These are phyloP conservation scores for Brachionus plicatilis DNA, from an alignment of 1,140 invertebrate genomes.

Conservation along the genomic window DNA sequence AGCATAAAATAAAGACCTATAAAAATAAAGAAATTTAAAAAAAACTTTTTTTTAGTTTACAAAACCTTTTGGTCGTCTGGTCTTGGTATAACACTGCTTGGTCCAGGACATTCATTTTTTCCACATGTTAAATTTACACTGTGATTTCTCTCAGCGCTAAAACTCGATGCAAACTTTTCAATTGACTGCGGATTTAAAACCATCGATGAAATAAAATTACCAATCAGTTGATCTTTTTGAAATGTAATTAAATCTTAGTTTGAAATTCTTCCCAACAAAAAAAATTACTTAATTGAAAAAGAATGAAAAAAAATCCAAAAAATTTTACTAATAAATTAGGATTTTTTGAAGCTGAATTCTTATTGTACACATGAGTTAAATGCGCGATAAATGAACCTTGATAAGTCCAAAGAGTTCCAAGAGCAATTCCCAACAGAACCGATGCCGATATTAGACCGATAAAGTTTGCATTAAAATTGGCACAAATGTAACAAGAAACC, in stretches of 20 bases:
- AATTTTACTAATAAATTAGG: constrained; percentile 11
- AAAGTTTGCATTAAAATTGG: not conserved
- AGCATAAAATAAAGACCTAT: not conserved
- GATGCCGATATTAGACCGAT: not conserved
- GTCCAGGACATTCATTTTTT: not conserved
- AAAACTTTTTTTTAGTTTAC: too few relatives aligned
- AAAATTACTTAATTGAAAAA: constrained; percentile 38
- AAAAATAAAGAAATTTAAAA: not conserved
- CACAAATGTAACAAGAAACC: not conserved
- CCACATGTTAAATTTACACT: not conserved
- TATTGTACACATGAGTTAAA: not conserved
- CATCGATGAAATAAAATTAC: constrained; percentile 16
- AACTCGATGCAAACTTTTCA: not conserved
- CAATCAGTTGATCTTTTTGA: constrained; percentile 15
- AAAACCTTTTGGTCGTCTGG: not conserved
- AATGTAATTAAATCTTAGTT: not conserved
- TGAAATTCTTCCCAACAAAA: not conserved
- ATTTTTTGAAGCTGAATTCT: not conserved
- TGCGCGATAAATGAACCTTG: not conserved
- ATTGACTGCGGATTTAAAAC: not conserved
- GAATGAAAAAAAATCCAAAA: constrained; percentile 25
- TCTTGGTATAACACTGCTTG: not conserved
- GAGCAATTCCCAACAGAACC: not conserved
- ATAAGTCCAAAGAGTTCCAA: not conserved
- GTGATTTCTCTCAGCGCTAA: not conserved